These are phyloP conservation scores for Scaeva pyrastri DNA, from an alignment of 2,888 invertebrate species.

Conservation along the genomic window DNA sequence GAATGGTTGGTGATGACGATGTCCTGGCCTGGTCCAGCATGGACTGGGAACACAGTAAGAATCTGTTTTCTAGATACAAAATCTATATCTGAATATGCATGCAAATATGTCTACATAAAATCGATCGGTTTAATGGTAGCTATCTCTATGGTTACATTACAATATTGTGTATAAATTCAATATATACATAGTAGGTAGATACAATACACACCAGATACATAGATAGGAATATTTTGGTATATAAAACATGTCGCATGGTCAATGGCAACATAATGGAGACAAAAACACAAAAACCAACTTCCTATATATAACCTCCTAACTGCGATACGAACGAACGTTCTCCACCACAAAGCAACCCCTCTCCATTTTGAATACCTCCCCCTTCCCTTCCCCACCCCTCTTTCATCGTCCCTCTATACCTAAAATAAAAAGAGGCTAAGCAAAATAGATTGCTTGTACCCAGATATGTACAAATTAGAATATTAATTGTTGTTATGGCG, in stretches of 20 bases:
- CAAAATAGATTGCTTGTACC: slow-evolving; percentile 75
- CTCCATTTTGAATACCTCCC: no score
- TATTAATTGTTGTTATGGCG: slow-evolving; percentile 76
- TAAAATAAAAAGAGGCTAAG: slow-evolving; percentile 48
- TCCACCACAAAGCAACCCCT: not conserved
- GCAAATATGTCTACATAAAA: slow-evolving; percentile 41
- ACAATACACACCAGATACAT: slow-evolving; percentile 14
- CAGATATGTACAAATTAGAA: slow-evolving; percentile 74
- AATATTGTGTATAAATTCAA: not conserved
- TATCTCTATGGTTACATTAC: slow-evolving; percentile 55
- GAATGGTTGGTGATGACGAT: no score
- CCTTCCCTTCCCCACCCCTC: not conserved
- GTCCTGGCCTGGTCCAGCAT: not conserved
- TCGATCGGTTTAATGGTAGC: slow-evolving; percentile 48
- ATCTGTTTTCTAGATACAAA: slow-evolving; percentile 35
- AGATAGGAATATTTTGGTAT: slow-evolving; percentile 23
- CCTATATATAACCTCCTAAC: slow-evolving; percentile 13
- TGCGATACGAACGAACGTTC: not conserved
- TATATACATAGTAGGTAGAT: not conserved
- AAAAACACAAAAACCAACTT: slow-evolving; percentile 65
- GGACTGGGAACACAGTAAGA: slow-evolving; percentile 18
- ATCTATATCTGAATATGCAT: slow-evolving; percentile 7
- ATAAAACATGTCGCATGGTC: slow-evolving; percentile 72
- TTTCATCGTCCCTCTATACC: not conserved
- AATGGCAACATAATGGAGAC: slow-evolving; percentile 73